Percentiles rank a stretch among this genome's conserved stretches.
Evolutionary conservation across 2,113 vertebrate species (phyloP).

Genomic region (Geococcyx californianus): DNA sequence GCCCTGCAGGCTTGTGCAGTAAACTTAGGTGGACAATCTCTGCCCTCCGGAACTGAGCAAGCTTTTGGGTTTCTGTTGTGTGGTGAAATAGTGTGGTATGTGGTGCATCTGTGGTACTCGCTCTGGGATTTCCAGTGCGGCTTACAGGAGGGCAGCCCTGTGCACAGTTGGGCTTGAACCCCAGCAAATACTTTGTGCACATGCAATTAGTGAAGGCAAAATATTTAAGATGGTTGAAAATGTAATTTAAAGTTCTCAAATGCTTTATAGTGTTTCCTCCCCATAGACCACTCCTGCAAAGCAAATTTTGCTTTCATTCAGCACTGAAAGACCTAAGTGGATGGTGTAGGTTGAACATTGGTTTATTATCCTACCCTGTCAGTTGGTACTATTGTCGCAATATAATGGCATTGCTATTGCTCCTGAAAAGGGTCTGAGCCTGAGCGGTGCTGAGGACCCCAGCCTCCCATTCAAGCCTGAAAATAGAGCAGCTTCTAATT

Average conservation of each 20-base stretch:
- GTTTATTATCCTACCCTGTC: background rate
- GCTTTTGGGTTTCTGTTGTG: background rate
- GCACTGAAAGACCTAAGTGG: background rate
- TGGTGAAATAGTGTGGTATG: background rate
- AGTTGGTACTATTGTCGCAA: background rate
- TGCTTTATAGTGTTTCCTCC: background rate
- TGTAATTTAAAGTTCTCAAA: background rate
- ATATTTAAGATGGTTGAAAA: background rate
- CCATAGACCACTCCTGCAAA: background rate
- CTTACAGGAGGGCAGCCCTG: fast-evolving
- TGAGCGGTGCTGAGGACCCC: background rate
- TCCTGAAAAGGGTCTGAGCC: background rate
- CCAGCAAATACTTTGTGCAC: fast-evolving
- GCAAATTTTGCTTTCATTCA: background rate
- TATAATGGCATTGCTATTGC: background rate
- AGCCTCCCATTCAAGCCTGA: background rate
- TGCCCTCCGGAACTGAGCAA: background rate
- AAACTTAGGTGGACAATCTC: fast-evolving
- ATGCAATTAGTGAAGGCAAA: fast-evolving
- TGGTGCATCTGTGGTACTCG: background rate
- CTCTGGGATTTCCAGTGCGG: background rate
- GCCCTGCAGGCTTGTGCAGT: background rate
- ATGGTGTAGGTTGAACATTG: background rate
- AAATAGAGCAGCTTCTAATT: background rate
- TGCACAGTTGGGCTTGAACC: background rate